Percentiles rank a stretch among this genome's conserved stretches.
These are phyloP conservation scores for Oncorhynchus clarkii DNA, from an alignment of 2,113 vertebrate genomes.

Conservation along the genomic window DNA sequence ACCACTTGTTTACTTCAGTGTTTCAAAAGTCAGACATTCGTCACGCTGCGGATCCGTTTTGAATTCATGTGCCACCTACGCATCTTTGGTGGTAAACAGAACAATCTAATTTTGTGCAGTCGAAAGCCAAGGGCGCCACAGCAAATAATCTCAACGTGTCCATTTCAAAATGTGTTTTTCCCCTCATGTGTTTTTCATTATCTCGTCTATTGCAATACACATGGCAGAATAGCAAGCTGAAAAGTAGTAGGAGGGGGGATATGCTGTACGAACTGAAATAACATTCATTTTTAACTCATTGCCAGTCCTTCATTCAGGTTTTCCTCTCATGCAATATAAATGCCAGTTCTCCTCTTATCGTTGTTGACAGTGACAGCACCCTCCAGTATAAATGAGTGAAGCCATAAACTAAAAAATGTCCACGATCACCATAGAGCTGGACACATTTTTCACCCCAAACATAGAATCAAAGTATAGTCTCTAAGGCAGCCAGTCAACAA, in stretches of 20 bases:
- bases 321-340: too few species aligned
- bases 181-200: not conserved
- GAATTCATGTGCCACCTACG: slow-evolving; percentile 25
- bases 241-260: not conserved
- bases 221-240: not conserved
- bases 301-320: too few species aligned
- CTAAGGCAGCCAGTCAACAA: too few species aligned
- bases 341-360: too few species aligned
- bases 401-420: too few species aligned
- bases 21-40: slow-evolving; percentile 7
- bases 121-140: not conserved
- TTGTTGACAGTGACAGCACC: too few species aligned
- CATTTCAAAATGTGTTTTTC: not conserved
- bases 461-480: too few species aligned
- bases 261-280: too few species aligned
- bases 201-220: not conserved
- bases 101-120: not conserved
- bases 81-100: slow-evolving; percentile 3
- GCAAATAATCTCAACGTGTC: not conserved
- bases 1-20: slow-evolving; percentile 63
- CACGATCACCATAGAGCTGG: too few species aligned
- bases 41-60: slow-evolving; percentile 53
- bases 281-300: too few species aligned
- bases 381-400: too few species aligned
- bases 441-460: too few species aligned